phyloP scores from a whole-genome alignment of 1,140 invertebrate species.

The Phenacoccus solenopsis region DNA sequence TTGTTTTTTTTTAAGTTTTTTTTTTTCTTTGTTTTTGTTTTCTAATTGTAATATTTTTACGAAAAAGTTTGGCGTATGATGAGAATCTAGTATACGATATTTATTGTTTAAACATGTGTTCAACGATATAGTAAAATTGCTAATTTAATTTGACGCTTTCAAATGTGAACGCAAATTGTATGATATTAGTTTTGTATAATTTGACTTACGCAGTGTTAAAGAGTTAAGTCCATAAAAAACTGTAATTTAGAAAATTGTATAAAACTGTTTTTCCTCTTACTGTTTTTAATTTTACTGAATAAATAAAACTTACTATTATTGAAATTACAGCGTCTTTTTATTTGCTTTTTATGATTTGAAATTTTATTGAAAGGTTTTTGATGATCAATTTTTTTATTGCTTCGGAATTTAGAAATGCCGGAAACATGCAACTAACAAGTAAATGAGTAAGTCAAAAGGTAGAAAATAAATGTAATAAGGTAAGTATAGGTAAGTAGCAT shows the following conservation, averaged over 20 bases:
- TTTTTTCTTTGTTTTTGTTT: background rate
- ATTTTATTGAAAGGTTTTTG: no score
- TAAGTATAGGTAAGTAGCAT: no score
- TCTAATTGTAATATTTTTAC: background rate
- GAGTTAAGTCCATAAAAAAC: background rate
- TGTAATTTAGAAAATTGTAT: slow-evolving; percentile 17
- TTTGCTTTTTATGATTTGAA: no score
- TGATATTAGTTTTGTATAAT: slow-evolving; percentile 16
- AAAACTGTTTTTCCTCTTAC: slow-evolving; percentile 16
- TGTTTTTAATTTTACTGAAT: slow-evolving; percentile 18
- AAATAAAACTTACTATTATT: slow-evolving; percentile 12
- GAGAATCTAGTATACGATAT: background rate
- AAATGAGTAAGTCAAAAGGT: no score
- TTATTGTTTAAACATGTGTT: background rate
- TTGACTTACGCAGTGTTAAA: slow-evolving; percentile 11
- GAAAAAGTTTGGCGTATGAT: background rate
- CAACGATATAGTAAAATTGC: slow-evolving; percentile 11
- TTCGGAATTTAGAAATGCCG: no score
- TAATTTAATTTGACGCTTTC: slow-evolving; percentile 15
- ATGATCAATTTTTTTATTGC: no score
- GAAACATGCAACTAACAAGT: no score
- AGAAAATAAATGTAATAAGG: no score
- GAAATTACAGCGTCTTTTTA: background rate
- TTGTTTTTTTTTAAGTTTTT: background rate
- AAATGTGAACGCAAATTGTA: slow-evolving; percentile 5